These are phyloP conservation scores for Falco punctatus DNA, from an alignment of 2,113 vertebrate species.

Conservation along the genomic window DNA sequence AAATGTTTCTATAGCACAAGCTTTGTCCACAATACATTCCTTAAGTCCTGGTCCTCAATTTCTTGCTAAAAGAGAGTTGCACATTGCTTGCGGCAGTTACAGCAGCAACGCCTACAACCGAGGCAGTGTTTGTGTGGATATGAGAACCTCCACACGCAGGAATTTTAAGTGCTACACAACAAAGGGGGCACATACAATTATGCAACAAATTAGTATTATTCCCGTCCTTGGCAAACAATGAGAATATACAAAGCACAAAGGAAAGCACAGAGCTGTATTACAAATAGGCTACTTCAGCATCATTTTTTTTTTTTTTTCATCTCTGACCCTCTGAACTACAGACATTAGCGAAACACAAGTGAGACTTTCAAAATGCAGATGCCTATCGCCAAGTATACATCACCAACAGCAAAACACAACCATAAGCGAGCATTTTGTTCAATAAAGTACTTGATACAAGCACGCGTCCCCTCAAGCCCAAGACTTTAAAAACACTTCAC, in stretches of 20 bases:
- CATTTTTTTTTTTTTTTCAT: too few relatives aligned
- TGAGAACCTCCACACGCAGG: not conserved
- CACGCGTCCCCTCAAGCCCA: not conserved
- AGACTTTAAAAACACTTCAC: conserved; percentile 7
- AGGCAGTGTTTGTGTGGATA: not conserved
- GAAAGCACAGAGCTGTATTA: not conserved
- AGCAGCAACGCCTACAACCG: not conserved
- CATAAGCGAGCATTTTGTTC: not conserved
- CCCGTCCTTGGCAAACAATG: not conserved
- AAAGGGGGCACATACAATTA: not conserved
- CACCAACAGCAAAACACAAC: not conserved
- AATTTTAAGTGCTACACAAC: not conserved
- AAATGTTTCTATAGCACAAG: not conserved
- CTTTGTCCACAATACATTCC: not conserved
- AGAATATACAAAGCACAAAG: not conserved
- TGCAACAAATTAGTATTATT: not conserved
- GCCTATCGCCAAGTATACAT: not conserved
- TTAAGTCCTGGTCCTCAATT: not conserved
- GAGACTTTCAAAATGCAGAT: not conserved
- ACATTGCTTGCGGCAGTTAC: not conserved
- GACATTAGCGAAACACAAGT: not conserved
- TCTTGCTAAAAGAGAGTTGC: not conserved
- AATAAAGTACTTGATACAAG: not conserved
- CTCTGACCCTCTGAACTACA: not conserved
- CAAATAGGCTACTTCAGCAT: not conserved